Evolutionary conservation across 2,797 vertebrate genomes (phyloP).

Genomic region (Arnoldichthys spilopterus): DNA sequence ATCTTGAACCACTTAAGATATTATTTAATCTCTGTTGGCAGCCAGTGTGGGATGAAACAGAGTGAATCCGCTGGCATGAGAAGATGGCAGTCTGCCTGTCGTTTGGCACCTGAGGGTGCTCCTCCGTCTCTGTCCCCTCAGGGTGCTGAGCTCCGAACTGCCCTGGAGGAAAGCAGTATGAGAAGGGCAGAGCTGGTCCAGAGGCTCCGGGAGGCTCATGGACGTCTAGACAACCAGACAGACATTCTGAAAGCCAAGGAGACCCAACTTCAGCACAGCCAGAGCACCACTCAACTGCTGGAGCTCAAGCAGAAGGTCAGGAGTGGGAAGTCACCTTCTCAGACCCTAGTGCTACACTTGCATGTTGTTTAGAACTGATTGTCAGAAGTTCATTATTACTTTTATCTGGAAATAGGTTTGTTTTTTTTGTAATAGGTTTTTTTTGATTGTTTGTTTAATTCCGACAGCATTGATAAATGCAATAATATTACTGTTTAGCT

Average conservation of each 20-base stretch:
- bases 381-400: not conserved
- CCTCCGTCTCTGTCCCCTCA: conserved; percentile 48
- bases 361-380: not conserved
- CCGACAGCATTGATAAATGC: too few relatives aligned
- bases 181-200: conserved; percentile 59
- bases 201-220: conserved; percentile 63
- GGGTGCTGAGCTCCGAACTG: conserved; percentile 56
- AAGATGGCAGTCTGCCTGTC: conserved; percentile 74
- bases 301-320: conserved; percentile 75
- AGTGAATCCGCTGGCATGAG: conserved; percentile 57
- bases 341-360: not conserved
- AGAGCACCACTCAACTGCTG: conserved; percentile 63
- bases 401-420: not conserved
- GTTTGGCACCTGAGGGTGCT: conserved; percentile 56
- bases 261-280: conserved; percentile 61
- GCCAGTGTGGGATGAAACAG: conserved; percentile 56
- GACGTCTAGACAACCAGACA: conserved; percentile 62
- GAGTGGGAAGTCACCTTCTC: not conserved
- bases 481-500: too few relatives aligned
- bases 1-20: not conserved
- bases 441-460: not conserved
- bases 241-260: conserved; percentile 67
- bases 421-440: not conserved
- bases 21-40: conserved; percentile 36
- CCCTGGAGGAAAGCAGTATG: conserved; percentile 60